Conservation (phyloP, 2,113 vertebrate genomes). For the Tor tambroides region DNA sequence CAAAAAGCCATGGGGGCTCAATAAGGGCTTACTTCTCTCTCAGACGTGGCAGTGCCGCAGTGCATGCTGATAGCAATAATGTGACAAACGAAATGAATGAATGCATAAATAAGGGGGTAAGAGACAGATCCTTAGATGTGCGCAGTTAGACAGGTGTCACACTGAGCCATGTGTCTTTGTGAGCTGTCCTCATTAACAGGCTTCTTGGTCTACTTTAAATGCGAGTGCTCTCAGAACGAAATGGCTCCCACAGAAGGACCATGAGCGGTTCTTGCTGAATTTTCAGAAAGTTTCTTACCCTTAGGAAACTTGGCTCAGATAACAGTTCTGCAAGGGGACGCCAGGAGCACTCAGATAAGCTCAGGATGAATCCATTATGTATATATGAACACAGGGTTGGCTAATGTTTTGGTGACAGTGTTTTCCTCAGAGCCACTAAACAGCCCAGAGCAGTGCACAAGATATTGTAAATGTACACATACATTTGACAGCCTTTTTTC, state of each 20-base stretch:
- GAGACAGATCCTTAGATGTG: constrained; percentile 48
- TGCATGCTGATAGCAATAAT: constrained; percentile 43
- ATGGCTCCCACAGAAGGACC: constrained; percentile 38
- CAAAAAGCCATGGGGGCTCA: constrained; percentile 34
- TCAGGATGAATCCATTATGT: not conserved
- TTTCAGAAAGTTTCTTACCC: constrained; percentile 37
- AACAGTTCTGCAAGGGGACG: not conserved
- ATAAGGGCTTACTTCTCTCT: constrained; percentile 37
- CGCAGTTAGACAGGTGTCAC: constrained; percentile 52
- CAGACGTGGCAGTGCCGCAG: not conserved
- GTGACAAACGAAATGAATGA: constrained; percentile 40
- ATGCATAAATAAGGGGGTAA: constrained; percentile 37
- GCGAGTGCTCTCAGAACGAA: constrained; percentile 53
- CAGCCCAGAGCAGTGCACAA: not conserved
- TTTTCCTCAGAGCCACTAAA: constrained; percentile 7
- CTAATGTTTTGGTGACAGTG: not conserved
- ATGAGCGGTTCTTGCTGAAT: constrained; percentile 40
- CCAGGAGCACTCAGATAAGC: not conserved
- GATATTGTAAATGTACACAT: not conserved
- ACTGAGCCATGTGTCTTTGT: constrained; percentile 59
- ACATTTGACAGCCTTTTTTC: not conserved
- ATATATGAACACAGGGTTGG: not conserved
- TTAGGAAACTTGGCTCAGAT: constrained; percentile 19
- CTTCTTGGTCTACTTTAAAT: constrained; percentile 59
- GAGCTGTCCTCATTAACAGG: constrained; percentile 62